A percentile compares a stretch with the other conserved stretches of the same genome.
Conservation (phyloP, 2,113 vertebrate species). For the Tor tambroides region DNA sequence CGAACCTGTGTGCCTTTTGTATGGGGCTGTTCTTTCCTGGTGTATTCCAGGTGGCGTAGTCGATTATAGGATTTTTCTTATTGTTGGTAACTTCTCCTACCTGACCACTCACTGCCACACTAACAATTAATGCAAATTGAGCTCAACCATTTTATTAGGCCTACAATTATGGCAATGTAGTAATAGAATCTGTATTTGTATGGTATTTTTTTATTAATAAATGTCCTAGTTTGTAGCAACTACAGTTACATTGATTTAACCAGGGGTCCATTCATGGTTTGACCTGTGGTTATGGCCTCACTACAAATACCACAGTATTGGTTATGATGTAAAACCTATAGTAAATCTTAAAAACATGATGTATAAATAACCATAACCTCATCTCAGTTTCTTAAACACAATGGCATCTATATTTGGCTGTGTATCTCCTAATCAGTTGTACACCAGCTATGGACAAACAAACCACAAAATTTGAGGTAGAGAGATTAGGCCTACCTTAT, state of each 20-base stretch:
- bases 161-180: not conserved
- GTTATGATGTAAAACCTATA: not conserved
- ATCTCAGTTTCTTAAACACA: not conserved
- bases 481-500: conserved; percentile 20
- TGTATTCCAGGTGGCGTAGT: too few species aligned
- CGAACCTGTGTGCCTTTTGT: too few species aligned
- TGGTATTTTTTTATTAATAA: not conserved
- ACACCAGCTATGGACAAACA: too few species aligned
- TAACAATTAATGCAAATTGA: not conserved
- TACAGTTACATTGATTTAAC: conserved; percentile 2
- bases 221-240: not conserved
- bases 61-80: too few species aligned
- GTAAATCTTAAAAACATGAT: not conserved
- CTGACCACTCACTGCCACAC: too few species aligned
- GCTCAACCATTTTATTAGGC: not conserved
- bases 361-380: too few species aligned
- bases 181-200: not conserved
- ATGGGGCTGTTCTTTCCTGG: too few species aligned
- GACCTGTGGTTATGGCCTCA: not conserved
- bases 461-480: not conserved
- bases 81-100: too few species aligned
- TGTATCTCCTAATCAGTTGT: not conserved
- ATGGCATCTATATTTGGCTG: not conserved
- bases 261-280: not conserved
- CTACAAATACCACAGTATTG: not conserved